Conservation (phyloP, 2,888 invertebrate species). For the Sarcophaga subvicina region DNA sequence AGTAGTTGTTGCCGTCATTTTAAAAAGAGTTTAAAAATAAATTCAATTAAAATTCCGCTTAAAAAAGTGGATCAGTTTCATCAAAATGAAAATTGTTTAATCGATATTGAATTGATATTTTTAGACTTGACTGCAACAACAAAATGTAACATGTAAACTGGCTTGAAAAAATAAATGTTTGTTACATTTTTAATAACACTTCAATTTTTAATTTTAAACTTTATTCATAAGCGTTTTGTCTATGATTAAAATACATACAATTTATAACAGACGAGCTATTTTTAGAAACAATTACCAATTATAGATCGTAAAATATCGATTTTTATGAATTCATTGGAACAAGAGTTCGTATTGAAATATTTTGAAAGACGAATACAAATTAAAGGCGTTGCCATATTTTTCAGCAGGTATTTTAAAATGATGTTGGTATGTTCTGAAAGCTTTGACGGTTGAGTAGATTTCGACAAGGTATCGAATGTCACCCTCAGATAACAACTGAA, state of each 20-base stretch:
- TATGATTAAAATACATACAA: constrained; percentile 51
- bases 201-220: constrained; percentile 23
- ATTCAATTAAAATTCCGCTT: constrained; percentile 66
- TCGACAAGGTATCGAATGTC: too few species aligned
- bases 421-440: too few species aligned
- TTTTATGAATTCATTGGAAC: neutral
- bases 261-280: constrained; percentile 36
- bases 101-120: constrained; percentile 53
- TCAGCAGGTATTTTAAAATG: too few species aligned
- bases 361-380: too few species aligned
- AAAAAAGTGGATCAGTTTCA: constrained; percentile 65
- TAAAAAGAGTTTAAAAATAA: constrained; percentile 61
- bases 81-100: constrained; percentile 60
- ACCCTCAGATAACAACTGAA: too few species aligned
- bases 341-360: neutral
- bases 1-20: neutral
- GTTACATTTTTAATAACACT: constrained; percentile 33
- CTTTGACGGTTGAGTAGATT: too few species aligned
- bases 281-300: constrained; percentile 43
- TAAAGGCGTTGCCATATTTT: too few species aligned
- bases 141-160: neutral
- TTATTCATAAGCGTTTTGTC: constrained; percentile 32
- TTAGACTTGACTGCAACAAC: constrained; percentile 37
- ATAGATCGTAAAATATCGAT: constrained; percentile 10
- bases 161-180: neutral